Percentiles rank a stretch among this genome's conserved stretches.
These are phyloP conservation scores for Podarcis lilfordi DNA, from an alignment of 2,797 vertebrate genomes.

Conservation along the genomic window DNA sequence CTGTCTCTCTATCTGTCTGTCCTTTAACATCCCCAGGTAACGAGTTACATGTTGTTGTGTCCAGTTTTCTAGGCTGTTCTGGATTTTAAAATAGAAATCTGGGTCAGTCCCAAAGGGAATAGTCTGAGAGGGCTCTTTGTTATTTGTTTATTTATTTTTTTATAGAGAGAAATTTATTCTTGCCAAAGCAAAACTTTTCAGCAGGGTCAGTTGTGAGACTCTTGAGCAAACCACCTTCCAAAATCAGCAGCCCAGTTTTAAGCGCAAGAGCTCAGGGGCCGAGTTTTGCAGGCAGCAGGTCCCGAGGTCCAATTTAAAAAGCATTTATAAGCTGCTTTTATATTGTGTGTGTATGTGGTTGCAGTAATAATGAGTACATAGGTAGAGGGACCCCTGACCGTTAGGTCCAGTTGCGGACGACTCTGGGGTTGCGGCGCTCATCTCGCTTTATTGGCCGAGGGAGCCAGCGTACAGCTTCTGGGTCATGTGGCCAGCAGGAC, in stretches of 20 bases:
- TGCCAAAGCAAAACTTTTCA: neutral
- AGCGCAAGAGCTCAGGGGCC: neutral
- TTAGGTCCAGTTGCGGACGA: too few relatives aligned
- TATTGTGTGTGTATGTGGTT: too few relatives aligned
- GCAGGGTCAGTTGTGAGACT: neutral
- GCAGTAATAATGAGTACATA: too few relatives aligned
- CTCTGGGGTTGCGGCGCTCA: too few relatives aligned
- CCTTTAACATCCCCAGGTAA: neutral
- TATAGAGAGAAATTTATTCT: neutral
- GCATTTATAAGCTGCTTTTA: too few relatives aligned
- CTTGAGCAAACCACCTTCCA: too few relatives aligned
- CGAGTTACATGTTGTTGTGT: neutral
- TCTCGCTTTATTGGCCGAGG: too few relatives aligned
- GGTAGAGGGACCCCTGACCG: too few relatives aligned
- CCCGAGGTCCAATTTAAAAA: too few relatives aligned
- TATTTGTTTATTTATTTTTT: neutral
- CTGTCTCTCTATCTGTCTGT: neutral
- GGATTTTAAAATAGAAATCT: slow-evolving; percentile 6
- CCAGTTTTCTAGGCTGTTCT: neutral
- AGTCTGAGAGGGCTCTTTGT: neutral
- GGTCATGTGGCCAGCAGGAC: too few relatives aligned
- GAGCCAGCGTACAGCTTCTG: too few relatives aligned
- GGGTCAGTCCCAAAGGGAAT: slow-evolving; percentile 18
- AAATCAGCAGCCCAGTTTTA: neutral
- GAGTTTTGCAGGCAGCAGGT: too few relatives aligned